A percentile compares a stretch with the other conserved stretches of the same genome.
Evolutionary conservation across 2,888 invertebrate genomes (phyloP).

Genomic region (Empis stercorea): DNA sequence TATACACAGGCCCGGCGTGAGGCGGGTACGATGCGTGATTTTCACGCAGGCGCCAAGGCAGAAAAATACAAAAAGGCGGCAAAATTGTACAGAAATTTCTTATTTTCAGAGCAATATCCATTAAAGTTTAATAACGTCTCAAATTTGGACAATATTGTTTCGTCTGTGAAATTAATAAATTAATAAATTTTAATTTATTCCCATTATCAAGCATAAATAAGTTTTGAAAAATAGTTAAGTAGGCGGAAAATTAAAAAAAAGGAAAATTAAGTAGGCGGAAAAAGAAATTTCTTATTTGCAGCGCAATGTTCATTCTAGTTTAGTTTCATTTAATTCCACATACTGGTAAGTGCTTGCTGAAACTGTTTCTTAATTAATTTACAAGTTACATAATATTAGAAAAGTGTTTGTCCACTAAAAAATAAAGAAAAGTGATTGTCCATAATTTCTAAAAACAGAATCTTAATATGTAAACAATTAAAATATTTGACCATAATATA

Average conservation of each 20-base stretch:
- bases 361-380: background rate
- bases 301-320: no score
- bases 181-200: no score
- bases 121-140: background rate
- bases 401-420: background rate
- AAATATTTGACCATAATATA: background rate
- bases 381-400: background rate
- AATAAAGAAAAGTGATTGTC: background rate
- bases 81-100: background rate
- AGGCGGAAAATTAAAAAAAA: background rate
- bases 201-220: background rate
- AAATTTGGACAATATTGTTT: background rate
- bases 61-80: background rate
- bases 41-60: background rate
- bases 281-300: background rate
- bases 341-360: background rate
- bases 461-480: background rate
- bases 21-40: background rate
- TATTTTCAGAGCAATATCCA: background rate
- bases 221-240: background rate
- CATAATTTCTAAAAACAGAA: background rate
- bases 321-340: background rate
- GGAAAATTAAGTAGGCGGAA: background rate
- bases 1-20: background rate
- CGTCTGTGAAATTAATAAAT: no score